phyloP scores from a whole-genome alignment of 2,888 invertebrate species.

The Leuctra nigra region DNA sequence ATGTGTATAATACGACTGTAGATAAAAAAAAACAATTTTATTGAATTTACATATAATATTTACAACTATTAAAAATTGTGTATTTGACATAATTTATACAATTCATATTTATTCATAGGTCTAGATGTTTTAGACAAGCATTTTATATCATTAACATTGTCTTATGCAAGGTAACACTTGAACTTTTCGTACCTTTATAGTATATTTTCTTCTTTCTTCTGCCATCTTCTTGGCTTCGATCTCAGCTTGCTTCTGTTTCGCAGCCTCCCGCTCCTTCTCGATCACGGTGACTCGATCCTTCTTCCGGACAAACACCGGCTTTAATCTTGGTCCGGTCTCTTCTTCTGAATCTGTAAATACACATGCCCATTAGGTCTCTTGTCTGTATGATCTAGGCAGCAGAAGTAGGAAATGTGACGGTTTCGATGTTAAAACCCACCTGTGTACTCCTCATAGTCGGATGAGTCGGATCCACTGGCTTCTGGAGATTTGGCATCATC shows the following conservation, averaged over 20 bases:
- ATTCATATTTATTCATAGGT: no score
- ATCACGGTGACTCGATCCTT: slow-evolving; percentile 91
- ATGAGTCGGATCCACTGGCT: slow-evolving; percentile 56
- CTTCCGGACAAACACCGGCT: slow-evolving; percentile 91
- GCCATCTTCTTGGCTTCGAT: slow-evolving; percentile 74
- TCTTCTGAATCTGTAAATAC: slow-evolving; percentile 64
- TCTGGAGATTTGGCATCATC: slow-evolving; percentile 52
- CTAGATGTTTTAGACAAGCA: no score
- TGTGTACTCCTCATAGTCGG: slow-evolving; percentile 79
- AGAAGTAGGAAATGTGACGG: no score
- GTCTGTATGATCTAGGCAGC: not conserved
- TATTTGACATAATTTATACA: no score
- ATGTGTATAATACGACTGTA: no score
- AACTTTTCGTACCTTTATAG: slow-evolving; percentile 64
- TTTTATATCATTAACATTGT: no score
- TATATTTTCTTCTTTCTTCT: slow-evolving; percentile 83
- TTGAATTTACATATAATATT: no score
- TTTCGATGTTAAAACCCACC: no score
- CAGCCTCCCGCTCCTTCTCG: slow-evolving; percentile 85
- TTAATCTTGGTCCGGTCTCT: slow-evolving; percentile 85
- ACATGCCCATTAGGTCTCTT: not conserved
- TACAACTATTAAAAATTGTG: no score
- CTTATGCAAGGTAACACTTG: no score
- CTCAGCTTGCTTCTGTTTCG: slow-evolving; percentile 78
- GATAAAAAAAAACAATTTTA: no score